phyloP scores from a whole-genome alignment of 2,888 invertebrate genomes.

The Aspidiotus destructor region DNA sequence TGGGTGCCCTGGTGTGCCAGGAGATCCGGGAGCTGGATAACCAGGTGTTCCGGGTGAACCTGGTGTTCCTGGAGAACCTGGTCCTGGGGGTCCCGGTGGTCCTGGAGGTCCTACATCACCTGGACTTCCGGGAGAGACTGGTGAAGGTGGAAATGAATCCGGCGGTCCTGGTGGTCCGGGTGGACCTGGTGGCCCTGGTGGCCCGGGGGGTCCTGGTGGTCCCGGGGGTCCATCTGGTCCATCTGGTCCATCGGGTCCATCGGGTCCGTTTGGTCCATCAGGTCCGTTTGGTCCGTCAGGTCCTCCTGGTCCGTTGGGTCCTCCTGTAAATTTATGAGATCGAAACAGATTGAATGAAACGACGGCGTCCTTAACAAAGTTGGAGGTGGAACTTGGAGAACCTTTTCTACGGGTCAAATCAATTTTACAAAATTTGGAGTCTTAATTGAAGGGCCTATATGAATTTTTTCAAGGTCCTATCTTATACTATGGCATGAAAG shows the following conservation, averaged over 20 bases:
- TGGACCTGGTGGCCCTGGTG: slow-evolving; percentile 39
- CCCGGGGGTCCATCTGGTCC: slow-evolving; percentile 39
- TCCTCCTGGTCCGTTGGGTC: slow-evolving; percentile 21
- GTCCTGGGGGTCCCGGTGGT: slow-evolving; percentile 41
- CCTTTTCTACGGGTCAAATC: too few species aligned
- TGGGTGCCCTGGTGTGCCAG: slow-evolving; percentile 42
- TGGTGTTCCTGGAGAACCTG: slow-evolving; percentile 40
- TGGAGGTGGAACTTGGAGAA: too few species aligned
- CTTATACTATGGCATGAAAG: too few species aligned
- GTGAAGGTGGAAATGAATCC: too few species aligned
- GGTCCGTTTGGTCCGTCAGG: slow-evolving; percentile 28
- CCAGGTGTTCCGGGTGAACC: slow-evolving; percentile 41
- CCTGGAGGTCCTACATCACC: slow-evolving; percentile 37
- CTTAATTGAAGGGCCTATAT: too few species aligned
- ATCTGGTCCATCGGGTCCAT: slow-evolving; percentile 34
- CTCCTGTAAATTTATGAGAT: neutral
- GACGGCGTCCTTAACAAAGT: too few species aligned
- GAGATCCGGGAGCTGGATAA: slow-evolving; percentile 39
- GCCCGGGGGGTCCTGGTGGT: slow-evolving; percentile 39
- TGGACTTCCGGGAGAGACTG: too few species aligned
- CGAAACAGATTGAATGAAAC: too few species aligned
- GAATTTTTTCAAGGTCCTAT: too few species aligned
- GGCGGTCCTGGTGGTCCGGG: slow-evolving; percentile 40
- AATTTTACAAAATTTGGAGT: too few species aligned
- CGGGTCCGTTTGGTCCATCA: slow-evolving; percentile 25